Base-by-base conservation (phyloP, 2,888 invertebrate species). In the Acrobasis suavella region DNA sequence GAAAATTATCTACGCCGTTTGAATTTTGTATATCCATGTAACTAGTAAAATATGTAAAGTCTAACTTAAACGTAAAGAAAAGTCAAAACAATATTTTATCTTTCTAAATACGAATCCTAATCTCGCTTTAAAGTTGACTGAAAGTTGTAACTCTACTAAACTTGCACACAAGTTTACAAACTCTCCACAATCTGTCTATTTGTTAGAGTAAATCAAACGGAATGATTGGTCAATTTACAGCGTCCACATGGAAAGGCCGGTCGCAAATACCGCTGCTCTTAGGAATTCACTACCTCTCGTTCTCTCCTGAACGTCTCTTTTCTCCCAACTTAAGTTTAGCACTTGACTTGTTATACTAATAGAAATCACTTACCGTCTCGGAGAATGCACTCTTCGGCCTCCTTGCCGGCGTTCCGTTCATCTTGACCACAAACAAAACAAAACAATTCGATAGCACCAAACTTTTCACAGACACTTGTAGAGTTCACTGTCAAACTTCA, bases 321-420 rank as follows among this genome's bases (percentile, higher is more conserved):
- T 50, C 50, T 12, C 50, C 59, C 59, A 50, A 50, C 50, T 60
- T 50, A 60, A 60, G 59, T 60, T 60, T 60, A 50, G 50, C 58
- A 59, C 59, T 60, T 60, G 50, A 51, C 37, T 38, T 10, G 60
- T 42, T 42, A 17, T 54, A 54, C 42, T 22, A 50, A 62, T 55
- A 62, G 55, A 62, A 62, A 55, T 49, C 60, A 75, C 89, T 85
- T 80, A 90, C 91, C 87, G 83, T 84, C 77, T 91, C 92, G 69
- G 89, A 91, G 78, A 91, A 92, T 72, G 91, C 90, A 76, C 84
- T 91, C 80, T 90, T 91, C 51, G 91, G 89, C 76, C 87, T 88
- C 73, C 92, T 85, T 63, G 88, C 78, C 71, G 91, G 91, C 71
- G 90, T 89, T 73, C 91, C 92, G 86, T 91, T 92, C 91, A 92